Evolutionary conservation across 2,888 invertebrate genomes (phyloP).

Genomic region (Trichogramma evanescens): DNA sequence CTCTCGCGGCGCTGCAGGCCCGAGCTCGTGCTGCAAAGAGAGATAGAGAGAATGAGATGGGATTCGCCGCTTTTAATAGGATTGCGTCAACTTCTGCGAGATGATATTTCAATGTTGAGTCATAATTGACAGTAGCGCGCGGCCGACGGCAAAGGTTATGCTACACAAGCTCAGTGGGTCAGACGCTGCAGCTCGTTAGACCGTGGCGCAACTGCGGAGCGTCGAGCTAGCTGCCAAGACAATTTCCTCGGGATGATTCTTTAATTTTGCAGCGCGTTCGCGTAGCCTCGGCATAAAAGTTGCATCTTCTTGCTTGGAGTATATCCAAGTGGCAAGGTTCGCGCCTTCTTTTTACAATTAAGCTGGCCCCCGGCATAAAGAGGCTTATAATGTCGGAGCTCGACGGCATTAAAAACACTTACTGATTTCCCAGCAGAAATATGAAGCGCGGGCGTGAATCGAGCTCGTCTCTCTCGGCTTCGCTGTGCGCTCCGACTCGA

Average conservation of each 20-base stretch:
- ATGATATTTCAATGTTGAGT: slow-evolving; percentile 33
- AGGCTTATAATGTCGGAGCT: background rate
- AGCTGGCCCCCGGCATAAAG: too few species aligned
- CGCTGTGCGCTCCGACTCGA: background rate
- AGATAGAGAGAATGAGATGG: background rate
- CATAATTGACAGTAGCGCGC: slow-evolving; percentile 27
- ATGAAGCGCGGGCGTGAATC: background rate
- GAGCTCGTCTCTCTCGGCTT: slow-evolving; percentile 26
- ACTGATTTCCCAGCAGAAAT: slow-evolving; percentile 18
- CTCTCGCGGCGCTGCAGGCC: slow-evolving; percentile 32
- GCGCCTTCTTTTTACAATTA: too few species aligned
- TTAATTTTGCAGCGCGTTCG: too few species aligned
- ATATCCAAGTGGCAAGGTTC: too few species aligned
- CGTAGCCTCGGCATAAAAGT: too few species aligned
- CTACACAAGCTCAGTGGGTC: slow-evolving; percentile 46
- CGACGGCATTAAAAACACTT: slow-evolving; percentile 9
- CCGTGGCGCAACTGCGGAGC: too few species aligned
- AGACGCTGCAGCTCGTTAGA: slow-evolving; percentile 8
- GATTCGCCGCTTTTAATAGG: background rate
- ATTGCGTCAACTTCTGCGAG: slow-evolving; percentile 30
- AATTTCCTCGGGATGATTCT: too few species aligned
- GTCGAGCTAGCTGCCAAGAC: too few species aligned
- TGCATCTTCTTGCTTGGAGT: too few species aligned
- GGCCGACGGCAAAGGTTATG: slow-evolving; percentile 42
- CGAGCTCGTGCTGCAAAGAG: slow-evolving; percentile 10